These are phyloP conservation scores for Apteryx mantelli DNA, from an alignment of 2,113 vertebrate genomes.

Conservation along the genomic window DNA sequence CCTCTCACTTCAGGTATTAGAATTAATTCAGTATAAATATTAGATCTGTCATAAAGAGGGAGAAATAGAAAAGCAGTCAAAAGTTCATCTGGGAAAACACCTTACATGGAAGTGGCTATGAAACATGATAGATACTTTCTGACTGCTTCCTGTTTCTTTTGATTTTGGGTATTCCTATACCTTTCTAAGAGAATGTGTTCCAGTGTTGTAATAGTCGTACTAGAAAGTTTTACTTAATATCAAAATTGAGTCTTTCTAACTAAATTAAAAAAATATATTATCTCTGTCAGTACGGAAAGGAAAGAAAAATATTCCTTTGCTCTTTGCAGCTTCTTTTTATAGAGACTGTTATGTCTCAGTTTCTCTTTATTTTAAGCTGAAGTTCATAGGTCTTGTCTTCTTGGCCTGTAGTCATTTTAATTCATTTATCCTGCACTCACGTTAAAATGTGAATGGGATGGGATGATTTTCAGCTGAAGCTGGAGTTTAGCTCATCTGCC, in stretches of 20 bases:
- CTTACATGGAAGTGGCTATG: fast-evolving
- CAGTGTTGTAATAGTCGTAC: background rate
- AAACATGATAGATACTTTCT: background rate
- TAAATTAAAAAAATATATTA: background rate
- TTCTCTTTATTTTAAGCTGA: background rate
- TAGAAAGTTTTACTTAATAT: background rate
- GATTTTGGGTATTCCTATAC: background rate
- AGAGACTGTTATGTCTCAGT: background rate
- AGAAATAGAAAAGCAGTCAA: fast-evolving
- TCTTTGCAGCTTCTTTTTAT: background rate
- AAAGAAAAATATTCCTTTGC: background rate
- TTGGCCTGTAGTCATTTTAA: background rate
- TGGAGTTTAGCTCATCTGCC: background rate
- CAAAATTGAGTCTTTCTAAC: background rate
- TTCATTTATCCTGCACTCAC: background rate
- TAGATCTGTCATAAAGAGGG: background rate
- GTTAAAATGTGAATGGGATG: background rate
- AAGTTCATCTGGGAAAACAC: background rate
- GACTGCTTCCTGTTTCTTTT: background rate
- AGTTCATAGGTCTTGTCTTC: background rate
- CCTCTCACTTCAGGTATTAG: background rate
- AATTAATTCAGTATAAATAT: background rate
- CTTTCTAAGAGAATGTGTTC: background rate
- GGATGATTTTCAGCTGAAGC: fast-evolving
- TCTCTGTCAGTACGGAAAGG: background rate